Percentiles rank a stretch among this genome's conserved stretches.
Conservation (phyloP, 2,797 vertebrate species). For the Enteromius thamalakanensis region DNA sequence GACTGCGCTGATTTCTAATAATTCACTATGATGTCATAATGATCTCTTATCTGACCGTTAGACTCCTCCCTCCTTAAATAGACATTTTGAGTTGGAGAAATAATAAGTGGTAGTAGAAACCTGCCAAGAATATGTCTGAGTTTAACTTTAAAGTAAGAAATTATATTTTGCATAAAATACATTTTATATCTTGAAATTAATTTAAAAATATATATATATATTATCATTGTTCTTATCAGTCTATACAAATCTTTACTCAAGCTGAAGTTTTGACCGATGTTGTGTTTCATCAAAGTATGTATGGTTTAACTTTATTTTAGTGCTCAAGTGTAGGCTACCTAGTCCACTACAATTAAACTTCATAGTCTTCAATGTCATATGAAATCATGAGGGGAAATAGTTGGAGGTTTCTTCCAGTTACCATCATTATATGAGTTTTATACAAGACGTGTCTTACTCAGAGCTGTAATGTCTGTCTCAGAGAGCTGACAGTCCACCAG, state of each 20-base stretch:
- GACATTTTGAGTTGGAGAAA: background rate
- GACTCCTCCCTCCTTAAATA: background rate
- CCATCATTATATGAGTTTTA: background rate
- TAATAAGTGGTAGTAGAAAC: background rate
- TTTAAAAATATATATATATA: background rate
- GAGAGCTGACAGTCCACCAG: constrained; percentile 84
- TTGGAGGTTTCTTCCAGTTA: background rate
- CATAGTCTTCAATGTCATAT: background rate
- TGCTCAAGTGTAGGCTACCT: no score
- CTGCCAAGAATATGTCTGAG: background rate
- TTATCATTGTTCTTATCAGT: constrained; percentile 8
- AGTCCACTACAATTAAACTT: background rate
- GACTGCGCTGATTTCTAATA: background rate
- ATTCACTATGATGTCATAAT: background rate
- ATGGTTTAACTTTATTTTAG: background rate
- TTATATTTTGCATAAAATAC: background rate
- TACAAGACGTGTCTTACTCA: constrained; percentile 73
- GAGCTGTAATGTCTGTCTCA: constrained; percentile 74
- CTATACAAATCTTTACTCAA: background rate
- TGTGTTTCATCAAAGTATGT: background rate
- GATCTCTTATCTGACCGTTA: background rate
- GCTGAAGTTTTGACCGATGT: background rate
- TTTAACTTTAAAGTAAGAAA: background rate
- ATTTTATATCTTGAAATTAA: background rate
- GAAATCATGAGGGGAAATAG: background rate